Evolutionary conservation across 2,888 invertebrate species (phyloP).

Genomic region (Baronia brevicornis): DNA sequence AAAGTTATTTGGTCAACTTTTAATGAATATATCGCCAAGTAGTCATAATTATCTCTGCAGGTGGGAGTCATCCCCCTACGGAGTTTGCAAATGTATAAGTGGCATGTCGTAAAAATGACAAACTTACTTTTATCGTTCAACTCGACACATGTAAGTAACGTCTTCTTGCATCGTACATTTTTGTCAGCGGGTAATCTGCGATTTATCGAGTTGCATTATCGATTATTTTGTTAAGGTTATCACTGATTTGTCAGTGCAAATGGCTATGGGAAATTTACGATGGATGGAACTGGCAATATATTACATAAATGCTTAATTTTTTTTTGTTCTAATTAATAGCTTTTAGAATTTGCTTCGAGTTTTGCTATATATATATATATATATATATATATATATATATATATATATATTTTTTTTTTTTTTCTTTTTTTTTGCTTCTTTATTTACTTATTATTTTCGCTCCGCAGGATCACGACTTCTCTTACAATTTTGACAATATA

Average conservation of each 20-base stretch:
- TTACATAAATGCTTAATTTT: too few species aligned
- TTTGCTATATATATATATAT: too few species aligned
- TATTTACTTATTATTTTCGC: too few species aligned
- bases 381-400: too few species aligned
- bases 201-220: constrained; percentile 61
- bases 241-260: constrained; percentile 27
- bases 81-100: constrained; percentile 50
- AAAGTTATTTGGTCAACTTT: constrained; percentile 16
- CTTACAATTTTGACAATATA: too few species aligned
- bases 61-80: constrained; percentile 38
- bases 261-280: too few species aligned
- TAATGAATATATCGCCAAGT: constrained; percentile 24
- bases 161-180: constrained; percentile 52
- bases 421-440: too few species aligned
- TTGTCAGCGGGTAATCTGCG: constrained; percentile 65
- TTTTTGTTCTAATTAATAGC: too few species aligned
- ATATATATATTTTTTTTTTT: too few species aligned
- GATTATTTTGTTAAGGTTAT: constrained; percentile 61
- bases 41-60: constrained; percentile 36
- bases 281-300: too few species aligned
- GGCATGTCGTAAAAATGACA: constrained; percentile 60
- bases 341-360: too few species aligned
- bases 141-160: constrained; percentile 58
- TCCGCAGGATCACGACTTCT: too few species aligned
- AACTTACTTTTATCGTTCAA: constrained; percentile 57